Conservation (phyloP, 2,113 vertebrate species). For the Pundamilia nyererei region DNA sequence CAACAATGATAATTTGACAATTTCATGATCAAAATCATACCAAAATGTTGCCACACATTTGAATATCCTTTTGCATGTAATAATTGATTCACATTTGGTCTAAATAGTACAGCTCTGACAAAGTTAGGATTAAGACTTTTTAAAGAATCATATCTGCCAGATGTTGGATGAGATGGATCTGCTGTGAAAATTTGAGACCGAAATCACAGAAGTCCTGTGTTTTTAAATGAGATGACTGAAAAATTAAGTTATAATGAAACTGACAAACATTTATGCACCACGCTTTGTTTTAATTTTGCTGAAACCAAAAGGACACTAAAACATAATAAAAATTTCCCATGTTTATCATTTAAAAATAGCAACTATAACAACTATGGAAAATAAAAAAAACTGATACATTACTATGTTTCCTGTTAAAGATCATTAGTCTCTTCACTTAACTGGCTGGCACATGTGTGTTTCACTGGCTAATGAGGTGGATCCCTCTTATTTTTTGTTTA, state of each 20-base stretch:
- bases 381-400: not conserved
- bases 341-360: not conserved
- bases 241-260: not conserved
- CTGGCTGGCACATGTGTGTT: constrained; percentile 23
- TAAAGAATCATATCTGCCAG: not conserved
- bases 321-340: not conserved
- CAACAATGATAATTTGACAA: not conserved
- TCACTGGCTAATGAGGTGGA: not conserved
- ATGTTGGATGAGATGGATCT: not conserved
- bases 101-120: not conserved
- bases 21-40: not conserved
- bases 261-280: not conserved
- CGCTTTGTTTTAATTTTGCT: not conserved
- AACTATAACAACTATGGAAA: not conserved
- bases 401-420: not conserved
- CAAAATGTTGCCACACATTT: not conserved
- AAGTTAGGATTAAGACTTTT: not conserved
- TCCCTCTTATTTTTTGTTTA: not conserved
- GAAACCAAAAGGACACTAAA: not conserved
- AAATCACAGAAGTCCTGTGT: not conserved
- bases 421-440: not conserved
- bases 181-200: not conserved
- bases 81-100: not conserved
- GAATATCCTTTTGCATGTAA: not conserved
- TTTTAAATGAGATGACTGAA: not conserved